These are phyloP conservation scores for Darevskia nairensis DNA, from an alignment of 2,797 vertebrate species.

Conservation along the genomic window DNA sequence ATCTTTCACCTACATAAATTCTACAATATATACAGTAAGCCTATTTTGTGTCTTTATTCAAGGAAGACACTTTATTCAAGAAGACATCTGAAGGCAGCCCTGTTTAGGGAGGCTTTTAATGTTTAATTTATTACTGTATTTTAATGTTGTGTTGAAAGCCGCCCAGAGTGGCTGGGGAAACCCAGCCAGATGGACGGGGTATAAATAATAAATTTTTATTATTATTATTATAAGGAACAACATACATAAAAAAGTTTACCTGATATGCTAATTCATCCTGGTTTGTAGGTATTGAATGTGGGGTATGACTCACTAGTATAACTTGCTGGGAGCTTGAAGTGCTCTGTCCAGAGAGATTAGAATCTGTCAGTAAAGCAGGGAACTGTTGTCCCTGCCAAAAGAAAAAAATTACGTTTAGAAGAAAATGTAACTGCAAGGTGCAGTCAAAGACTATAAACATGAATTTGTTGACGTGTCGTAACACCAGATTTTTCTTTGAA, in stretches of 20 bases:
- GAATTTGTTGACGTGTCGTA: too few species aligned
- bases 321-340: slow-evolving; percentile 85
- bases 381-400: slow-evolving; percentile 87
- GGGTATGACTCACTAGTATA: slow-evolving; percentile 90
- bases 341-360: slow-evolving; percentile 82
- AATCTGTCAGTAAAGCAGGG: slow-evolving; percentile 88
- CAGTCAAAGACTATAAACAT: neutral
- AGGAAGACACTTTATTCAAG: neutral
- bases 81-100: too few species aligned
- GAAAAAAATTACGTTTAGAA: slow-evolving; percentile 4
- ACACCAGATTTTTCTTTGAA: too few species aligned
- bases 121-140: too few species aligned
- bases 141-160: too few species aligned
- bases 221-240: too few species aligned
- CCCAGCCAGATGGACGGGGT: too few species aligned
- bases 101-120: too few species aligned
- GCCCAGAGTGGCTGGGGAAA: too few species aligned
- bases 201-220: too few species aligned
- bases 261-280: slow-evolving; percentile 85
- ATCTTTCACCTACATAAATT: neutral
- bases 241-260: slow-evolving; percentile 70
- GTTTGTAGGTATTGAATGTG: slow-evolving; percentile 78
- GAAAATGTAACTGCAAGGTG: neutral
- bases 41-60: slow-evolving; percentile 13
- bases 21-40: neutral